Evolutionary conservation across 2,797 vertebrate species (phyloP), one percentile per base, ranked within the genome.

Genomic region (Acipenser oxyrinchus): DNA sequence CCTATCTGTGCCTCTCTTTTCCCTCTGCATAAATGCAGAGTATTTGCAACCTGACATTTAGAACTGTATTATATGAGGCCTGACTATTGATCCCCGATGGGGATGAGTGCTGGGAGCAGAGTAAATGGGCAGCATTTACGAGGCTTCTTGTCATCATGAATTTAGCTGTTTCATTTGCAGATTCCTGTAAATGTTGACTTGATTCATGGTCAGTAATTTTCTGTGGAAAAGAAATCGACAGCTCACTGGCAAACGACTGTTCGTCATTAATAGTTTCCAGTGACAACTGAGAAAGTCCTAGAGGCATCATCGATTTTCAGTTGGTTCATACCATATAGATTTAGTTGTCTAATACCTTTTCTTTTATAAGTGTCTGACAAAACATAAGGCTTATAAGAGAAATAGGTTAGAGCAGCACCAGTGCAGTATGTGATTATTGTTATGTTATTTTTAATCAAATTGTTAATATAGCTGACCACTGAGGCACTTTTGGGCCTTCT

Each of bases 131-230:
- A 8, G 71, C 81, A 89, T 91, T 87, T 85, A 89, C 86, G 88
- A 88, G 87, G 79, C 83, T 85, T 82, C 82, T 83, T 88, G 85
- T 88, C 89, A 88, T 88, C 85, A 82, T 86, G 88, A 84, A 92
- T 91, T 90, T 86, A 86, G 86, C 82, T 81, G 77, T 88, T 94
- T 91, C 86, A 90, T 94, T 89, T 88, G 89, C 74, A 75, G 85
- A 84, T 86, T 85, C 88, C 87, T 87, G 86, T 93, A 93, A 89
- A 91, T 78, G 86, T 87, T 90, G 82, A 75, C 78, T 87, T 91
- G 89, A 92, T 94, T 92, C 93, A 92, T 78, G 74, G 71, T 82
- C 80, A 82, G 87, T 90, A 91, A 87, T 93, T 88, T 91, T 78
- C 71, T 10, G 78, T 76, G 76, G 78, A 86, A 77, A 77, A 84